Base-by-base conservation (phyloP, 1,140 invertebrate genomes). In the Grapholita molesta region DNA sequence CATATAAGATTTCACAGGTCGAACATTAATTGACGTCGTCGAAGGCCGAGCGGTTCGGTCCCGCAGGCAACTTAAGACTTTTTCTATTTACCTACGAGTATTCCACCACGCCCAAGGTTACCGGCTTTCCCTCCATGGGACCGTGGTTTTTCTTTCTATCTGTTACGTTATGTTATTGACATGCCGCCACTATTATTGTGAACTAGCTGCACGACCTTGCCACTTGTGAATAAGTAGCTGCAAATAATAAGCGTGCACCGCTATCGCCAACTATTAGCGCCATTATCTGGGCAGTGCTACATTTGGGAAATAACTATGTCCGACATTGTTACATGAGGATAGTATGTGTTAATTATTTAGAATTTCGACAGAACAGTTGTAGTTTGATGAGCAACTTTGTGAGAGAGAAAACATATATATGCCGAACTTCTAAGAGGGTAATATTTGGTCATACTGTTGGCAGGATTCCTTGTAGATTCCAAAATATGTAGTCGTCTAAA, bases 1-100 rank as follows among this genome's bases (percentile, higher is more conserved):
- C 82, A 78, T 81, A 78, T 78, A 76, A 67, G 77, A 77, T 82
- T 84, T 78, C 74, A 77, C 72, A 84, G 52, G n/a, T 15, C 73
- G 70, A 76, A 79, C 77, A 81, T 67, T 55, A 68, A 79, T 72
- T 74, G 55, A 64, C 52, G 38, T 38, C 32, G 38, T 30, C 68
- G 73, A 78, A 82, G 80, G 80, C 78, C 78, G 35, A 35, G n/a
- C 33, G 24, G 7, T 24, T 28, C 55, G 55, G 55, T 61, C 55
- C 55, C 32, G 24, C 25, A 61, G 55, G 28, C 15, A 57, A 57
- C 53, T 57, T 28, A 15, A 15, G n/a, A 61, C 24, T 61, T 61
- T 61, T 61, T 28, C n/a, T 28, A 61, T 12, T 28, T 61, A 28
- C 25, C 25, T 61, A n/a, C n/a, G n/a, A n/a, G n/a, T n/a, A 28